Base-by-base conservation (phyloP, 1,140 invertebrate genomes). In the Chlorops oryzae region DNA sequence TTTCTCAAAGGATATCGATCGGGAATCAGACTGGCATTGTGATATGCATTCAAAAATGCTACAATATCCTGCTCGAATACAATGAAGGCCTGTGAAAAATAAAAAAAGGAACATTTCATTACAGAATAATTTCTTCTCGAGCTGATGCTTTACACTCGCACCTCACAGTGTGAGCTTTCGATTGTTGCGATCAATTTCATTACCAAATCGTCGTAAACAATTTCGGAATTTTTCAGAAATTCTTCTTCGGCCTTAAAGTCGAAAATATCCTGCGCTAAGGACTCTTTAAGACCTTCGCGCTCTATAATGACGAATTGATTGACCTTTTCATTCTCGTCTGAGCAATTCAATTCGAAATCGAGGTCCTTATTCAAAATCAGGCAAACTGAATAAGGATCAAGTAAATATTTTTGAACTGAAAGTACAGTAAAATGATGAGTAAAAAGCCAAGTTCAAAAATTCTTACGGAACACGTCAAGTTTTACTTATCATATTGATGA, bases 21-120 rank as follows among this genome's bases (percentile, higher is more conserved):
- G 3, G 65, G 58, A 38, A 58, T 62, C 2, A 50, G 57, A 47
- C 65, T 69, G 34, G 65, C 59, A 21, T 57, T 51, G 47, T 62
- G 57, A 48, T 65, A 68, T n/a, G 37, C 39, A 5, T 34, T 15
- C 0, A 59, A 50, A 54, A 69, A 69, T 10, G 48, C 20, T 3
- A 52, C 50, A 37, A 69, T 69, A 12, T 68, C 45, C 12, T 68
- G 56, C 39, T 69, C 61, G 40, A 69, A 69, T 0, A 24, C 61
- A 38, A 69, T 37, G 18, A 68, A 69, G 1, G 42, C 48, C 65
- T 68, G 21, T 2, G 43, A 28, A 47, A 59, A 34, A 47, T n/a
- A 5, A 24, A 9, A 13, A 22, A 23, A 15, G 20, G 22, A 43
- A 50, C 5, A 38, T 62, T 64, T 44, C 59, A 66, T 18, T 62